These are phyloP conservation scores for Hypocryptadius cinnamomeus DNA, from an alignment of 2,113 vertebrate species.

Conservation along the genomic window DNA sequence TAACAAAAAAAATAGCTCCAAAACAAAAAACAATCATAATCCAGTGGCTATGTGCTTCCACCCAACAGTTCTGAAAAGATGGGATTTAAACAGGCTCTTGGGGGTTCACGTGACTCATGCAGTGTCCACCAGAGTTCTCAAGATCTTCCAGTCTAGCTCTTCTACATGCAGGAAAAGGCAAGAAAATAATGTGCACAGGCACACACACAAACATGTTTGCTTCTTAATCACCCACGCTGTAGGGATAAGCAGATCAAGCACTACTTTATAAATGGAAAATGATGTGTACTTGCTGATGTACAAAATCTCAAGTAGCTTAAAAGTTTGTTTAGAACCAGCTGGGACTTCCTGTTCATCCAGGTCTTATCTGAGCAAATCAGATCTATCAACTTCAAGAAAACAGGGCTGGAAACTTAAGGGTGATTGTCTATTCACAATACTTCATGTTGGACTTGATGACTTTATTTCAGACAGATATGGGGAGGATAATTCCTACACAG, in stretches of 20 bases:
- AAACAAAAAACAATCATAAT: not conserved
- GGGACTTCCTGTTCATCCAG: not conserved
- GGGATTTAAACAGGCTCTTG: not conserved
- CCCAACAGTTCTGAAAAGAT: not conserved
- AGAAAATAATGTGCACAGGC: not conserved
- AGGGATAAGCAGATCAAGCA: not conserved
- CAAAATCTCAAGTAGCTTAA: not conserved
- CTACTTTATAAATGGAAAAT: not conserved
- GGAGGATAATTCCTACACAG: not conserved
- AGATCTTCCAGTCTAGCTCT: not conserved
- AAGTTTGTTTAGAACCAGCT: not conserved
- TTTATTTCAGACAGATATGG: not conserved
- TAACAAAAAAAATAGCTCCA: not conserved
- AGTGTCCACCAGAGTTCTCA: not conserved
- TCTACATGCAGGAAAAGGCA: not conserved
- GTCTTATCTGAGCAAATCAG: not conserved
- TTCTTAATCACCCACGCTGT: not conserved
- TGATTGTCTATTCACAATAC: not conserved
- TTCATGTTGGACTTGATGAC: accelerated
- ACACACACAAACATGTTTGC: not conserved
- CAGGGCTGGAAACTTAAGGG: not conserved
- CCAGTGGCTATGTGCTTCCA: not conserved
- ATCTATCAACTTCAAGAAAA: not conserved
- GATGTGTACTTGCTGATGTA: not conserved
- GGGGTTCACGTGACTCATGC: not conserved